A percentile compares a stretch with the other conserved stretches of the same genome.
These are phyloP conservation scores for Salvelinus fontinalis DNA, from an alignment of 2,113 vertebrate genomes.

Conservation along the genomic window DNA sequence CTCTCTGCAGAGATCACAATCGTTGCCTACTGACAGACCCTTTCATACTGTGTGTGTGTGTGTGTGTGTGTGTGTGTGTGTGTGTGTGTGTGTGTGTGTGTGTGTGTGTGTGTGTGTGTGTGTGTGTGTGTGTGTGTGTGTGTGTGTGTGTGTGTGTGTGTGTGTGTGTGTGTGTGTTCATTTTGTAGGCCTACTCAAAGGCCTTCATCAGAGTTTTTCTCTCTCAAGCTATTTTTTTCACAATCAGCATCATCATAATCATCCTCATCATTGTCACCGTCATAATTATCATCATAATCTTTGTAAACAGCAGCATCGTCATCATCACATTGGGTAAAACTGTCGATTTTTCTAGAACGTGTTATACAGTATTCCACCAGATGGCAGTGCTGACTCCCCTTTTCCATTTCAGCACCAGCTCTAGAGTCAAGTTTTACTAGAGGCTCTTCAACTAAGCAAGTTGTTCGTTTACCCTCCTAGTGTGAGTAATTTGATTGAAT, in stretches of 20 bases:
- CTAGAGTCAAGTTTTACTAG: neutral
- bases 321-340: no score
- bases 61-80: constrained; percentile 5
- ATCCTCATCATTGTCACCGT: no score
- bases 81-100: constrained; percentile 10
- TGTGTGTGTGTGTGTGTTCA: constrained; percentile 1
- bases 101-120: constrained; percentile 5
- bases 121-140: constrained; percentile 11
- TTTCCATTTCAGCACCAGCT: constrained; percentile 27
- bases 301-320: no score
- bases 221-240: no score
- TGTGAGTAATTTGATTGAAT: neutral
- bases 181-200: neutral
- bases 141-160: constrained; percentile 8
- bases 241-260: no score
- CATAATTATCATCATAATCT: no score
- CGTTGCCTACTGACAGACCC: neutral
- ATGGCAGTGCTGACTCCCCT: constrained; percentile 52
- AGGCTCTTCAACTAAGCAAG: neutral
- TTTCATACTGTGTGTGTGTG: neutral
- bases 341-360: no score
- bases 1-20: no score
- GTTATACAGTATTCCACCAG: constrained; percentile 43
- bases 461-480: neutral
- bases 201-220: neutral